Percentiles rank a stretch among this genome's conserved stretches.
Conservation (phyloP, 2,888 invertebrate genomes). For the Notodonta dromedarius region DNA sequence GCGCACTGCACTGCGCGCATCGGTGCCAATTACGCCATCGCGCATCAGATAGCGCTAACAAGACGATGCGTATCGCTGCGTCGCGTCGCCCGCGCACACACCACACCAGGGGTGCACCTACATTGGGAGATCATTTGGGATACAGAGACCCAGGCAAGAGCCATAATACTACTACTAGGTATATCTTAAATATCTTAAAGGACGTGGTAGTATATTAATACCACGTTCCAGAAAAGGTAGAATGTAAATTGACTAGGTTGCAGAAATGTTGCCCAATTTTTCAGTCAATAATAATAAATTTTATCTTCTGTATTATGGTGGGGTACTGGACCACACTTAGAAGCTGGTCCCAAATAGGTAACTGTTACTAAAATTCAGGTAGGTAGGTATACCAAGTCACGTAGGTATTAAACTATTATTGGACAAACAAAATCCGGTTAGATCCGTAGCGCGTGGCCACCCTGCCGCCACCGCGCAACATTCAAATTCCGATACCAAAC, state of each 20-base stretch:
- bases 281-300: too few relatives aligned
- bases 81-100: conserved; percentile 32
- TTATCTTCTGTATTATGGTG: too few relatives aligned
- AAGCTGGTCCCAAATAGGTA: too few relatives aligned
- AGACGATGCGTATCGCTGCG: conserved; percentile 75
- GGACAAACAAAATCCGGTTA: background rate
- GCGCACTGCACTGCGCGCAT: conserved; percentile 48
- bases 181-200: too few relatives aligned
- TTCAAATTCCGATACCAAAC: conserved; percentile 75
- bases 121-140: background rate
- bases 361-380: too few relatives aligned
- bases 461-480: conserved; percentile 36
- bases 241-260: too few relatives aligned
- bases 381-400: too few relatives aligned
- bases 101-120: conserved; percentile 22
- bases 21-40: conserved; percentile 80
- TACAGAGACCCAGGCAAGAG: background rate
- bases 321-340: too few relatives aligned
- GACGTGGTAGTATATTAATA: too few relatives aligned
- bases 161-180: too few relatives aligned
- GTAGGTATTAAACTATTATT: background rate
- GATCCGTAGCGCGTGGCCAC: background rate
- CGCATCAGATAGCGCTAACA: conserved; percentile 81
- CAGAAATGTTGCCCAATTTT: too few relatives aligned
- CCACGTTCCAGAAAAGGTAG: too few relatives aligned